Evolutionary conservation across 92 coral and sea anemone genomes (phyloP).

Genomic region (Virgularia gustaviana): DNA sequence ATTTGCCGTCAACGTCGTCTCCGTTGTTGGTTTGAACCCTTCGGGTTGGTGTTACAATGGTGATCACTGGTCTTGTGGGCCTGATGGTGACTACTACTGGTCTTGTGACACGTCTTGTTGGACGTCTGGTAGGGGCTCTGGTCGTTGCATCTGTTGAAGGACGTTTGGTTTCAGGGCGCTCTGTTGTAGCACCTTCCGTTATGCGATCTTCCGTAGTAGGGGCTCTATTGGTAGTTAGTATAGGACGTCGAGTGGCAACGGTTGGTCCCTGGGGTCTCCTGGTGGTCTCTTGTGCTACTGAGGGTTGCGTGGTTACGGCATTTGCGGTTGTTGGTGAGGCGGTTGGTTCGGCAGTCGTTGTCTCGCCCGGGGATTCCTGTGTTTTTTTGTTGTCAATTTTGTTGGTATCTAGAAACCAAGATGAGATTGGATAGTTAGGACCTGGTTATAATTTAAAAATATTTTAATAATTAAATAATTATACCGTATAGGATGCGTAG

Average conservation of each 20-base stretch:
- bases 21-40: neutral
- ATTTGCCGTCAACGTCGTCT: constrained; percentile 1
- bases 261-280: neutral
- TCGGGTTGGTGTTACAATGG: neutral
- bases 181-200: constrained; percentile 20
- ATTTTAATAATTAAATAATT: no score
- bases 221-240: neutral
- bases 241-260: constrained; percentile 1
- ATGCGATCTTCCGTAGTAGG: constrained; percentile 21
- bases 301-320: constrained; percentile 19
- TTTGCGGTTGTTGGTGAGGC: neutral
- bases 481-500: no score
- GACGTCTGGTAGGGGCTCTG: neutral
- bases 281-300: constrained; percentile 32
- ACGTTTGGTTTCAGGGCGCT: constrained; percentile 14
- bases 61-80: neutral
- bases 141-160: constrained; percentile 27
- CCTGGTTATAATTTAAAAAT: no score
- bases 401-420: no score
- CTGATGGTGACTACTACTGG: constrained; percentile 22
- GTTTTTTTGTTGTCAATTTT: neutral
- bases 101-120: neutral
- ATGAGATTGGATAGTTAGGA: no score
- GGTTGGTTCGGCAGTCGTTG: neutral
- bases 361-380: neutral